These are phyloP conservation scores for Pogonocichla stellata DNA, from an alignment of 2,113 vertebrate genomes.

Conservation along the genomic window DNA sequence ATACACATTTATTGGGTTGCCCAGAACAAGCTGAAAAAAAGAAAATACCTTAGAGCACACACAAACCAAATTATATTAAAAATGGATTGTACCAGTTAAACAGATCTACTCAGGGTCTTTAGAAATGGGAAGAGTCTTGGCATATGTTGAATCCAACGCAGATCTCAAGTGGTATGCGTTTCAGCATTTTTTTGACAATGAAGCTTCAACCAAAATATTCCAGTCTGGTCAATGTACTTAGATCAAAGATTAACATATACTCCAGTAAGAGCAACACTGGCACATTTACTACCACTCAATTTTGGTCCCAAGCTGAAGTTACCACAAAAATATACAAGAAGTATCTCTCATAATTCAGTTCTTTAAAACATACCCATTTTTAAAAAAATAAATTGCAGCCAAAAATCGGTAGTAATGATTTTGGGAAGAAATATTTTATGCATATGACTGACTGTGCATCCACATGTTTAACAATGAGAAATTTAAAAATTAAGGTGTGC, in stretches of 20 bases:
- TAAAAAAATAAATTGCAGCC: background rate
- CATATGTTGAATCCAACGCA: background rate
- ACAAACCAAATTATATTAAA: background rate
- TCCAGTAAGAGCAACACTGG: background rate
- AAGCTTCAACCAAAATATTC: background rate
- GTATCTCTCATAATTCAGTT: background rate
- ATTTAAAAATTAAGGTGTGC: background rate
- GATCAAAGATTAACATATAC: background rate
- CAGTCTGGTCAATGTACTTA: background rate
- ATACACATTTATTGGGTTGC: background rate
- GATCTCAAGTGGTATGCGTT: background rate
- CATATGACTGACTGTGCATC: background rate
- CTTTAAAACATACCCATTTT: background rate
- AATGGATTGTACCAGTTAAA: background rate
- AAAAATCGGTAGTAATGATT: background rate
- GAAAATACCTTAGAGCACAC: background rate
- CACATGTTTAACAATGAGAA: rapidly evolving
- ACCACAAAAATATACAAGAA: background rate
- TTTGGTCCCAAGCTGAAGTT: background rate
- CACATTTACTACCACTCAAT: background rate
- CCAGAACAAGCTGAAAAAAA: background rate
- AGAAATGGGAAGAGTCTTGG: background rate
- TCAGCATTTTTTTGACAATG: background rate
- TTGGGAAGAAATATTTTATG: background rate
- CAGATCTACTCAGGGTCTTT: background rate